Evolutionary conservation across 2,113 vertebrate species (phyloP).

Genomic region (Laticauda laticaudata): DNA sequence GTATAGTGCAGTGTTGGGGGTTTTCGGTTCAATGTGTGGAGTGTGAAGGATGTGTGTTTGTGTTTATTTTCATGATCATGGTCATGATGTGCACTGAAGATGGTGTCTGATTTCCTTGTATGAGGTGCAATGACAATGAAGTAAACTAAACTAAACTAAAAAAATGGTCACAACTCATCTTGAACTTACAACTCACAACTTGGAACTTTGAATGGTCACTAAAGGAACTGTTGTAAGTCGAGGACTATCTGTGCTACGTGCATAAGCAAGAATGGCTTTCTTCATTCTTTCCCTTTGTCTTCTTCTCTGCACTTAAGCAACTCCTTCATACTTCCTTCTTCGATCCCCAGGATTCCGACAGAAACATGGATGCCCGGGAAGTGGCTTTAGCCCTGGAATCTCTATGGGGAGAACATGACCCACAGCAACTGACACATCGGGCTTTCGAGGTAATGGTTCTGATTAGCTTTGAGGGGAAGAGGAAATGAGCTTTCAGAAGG

Average conservation of each 20-base stretch:
- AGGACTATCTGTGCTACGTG: not conserved
- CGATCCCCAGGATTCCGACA: constrained; percentile 43
- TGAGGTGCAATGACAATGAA: no score
- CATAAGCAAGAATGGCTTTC: not conserved
- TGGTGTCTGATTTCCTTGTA: no score
- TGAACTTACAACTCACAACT: no score
- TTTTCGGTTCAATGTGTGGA: no score
- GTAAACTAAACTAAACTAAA: no score
- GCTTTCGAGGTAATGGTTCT: constrained; percentile 59
- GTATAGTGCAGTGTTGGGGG: no score
- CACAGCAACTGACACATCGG: constrained; percentile 54
- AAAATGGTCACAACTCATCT: not conserved
- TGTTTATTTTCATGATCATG: no score
- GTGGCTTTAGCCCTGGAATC: constrained; percentile 59
- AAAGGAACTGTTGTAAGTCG: not conserved
- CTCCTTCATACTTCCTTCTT: not conserved
- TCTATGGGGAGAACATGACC: constrained; percentile 46
- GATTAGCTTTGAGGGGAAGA: not conserved
- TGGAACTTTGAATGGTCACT: not conserved
- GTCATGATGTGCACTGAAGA: no score
- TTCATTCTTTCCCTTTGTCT: not conserved
- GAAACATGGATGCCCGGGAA: constrained; percentile 59
- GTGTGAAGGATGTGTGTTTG: no score
- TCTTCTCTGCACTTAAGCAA: not conserved
- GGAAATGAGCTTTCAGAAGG: not conserved